Base-by-base conservation (phyloP, 2,888 invertebrate species). In the Ectemnius lituratus region DNA sequence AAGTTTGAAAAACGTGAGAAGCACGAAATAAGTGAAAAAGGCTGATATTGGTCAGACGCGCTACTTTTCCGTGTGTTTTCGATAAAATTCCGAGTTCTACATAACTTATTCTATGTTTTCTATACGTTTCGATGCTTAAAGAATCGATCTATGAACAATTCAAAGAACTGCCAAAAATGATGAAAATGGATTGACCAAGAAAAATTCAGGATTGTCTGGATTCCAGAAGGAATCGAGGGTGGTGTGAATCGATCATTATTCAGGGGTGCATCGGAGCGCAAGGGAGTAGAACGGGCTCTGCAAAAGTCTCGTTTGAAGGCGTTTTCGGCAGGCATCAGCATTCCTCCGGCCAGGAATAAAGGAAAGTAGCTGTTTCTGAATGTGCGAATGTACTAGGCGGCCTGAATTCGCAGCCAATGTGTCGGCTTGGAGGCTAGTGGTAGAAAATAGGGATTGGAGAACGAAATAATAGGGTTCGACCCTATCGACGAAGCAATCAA, bases 401-500 rank as follows among this genome's bases (percentile, higher is more conserved):
- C 62, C 56, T 59, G 16, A 70, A 73, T 66, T 70, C 70, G 67
- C 65, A 62, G 58, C 49, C 70, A 65, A 62, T 37, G 37, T 37
- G 37, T 37, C 37, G 70, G 70, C 62, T 46, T 3, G 65, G 28
- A 13, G 27, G 23, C 69, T 45, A 60, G 63, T 59, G 76, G 66
- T 70, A 68, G 73, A 78, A 69, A 76, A 80, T 79, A 75, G 86
- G 84, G 85, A 80, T 73, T 76, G 74, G 80, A 85, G 84, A 81
- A 85, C 78, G 85, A 88, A 89, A 89, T 89, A 89, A 89, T 88
- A 86, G 89, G 88, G 87, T 85, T 84, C 85, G 85, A 87, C 89
- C 88, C 88, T 87, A 89, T 89, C 88, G 87, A 78, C 86, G 82
- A 78, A 82, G 87, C 89, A 90, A 90, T 90, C 90, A 90, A 87